A percentile compares a stretch with the other conserved stretches of the same genome.
Conservation (phyloP, 1,140 invertebrate genomes). For the Megalopta genalis region DNA sequence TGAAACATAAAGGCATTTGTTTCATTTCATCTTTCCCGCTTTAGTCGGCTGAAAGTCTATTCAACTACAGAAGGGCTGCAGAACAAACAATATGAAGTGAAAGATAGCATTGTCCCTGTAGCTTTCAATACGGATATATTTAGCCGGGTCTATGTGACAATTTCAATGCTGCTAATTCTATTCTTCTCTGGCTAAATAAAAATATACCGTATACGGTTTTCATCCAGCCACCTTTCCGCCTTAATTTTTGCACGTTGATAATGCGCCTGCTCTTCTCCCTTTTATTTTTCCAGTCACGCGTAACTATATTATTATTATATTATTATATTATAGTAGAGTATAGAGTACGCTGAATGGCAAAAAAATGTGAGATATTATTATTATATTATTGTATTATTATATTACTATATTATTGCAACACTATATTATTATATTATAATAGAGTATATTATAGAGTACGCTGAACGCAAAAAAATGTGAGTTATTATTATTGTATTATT, state of each 20-base stretch:
- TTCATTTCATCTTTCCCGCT: slow-evolving; percentile 58
- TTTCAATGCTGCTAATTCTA: slow-evolving; percentile 52
- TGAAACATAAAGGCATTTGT: slow-evolving; percentile 82
- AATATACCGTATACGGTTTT: neutral
- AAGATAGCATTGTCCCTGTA: slow-evolving; percentile 49
- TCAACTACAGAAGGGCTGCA: slow-evolving; percentile 45
- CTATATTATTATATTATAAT: too few relatives aligned
- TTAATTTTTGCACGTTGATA: neutral
- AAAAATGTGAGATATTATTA: too few relatives aligned
- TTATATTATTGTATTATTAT: too few relatives aligned
- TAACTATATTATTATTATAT: neutral
- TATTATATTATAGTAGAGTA: too few relatives aligned
- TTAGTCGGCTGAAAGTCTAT: slow-evolving; percentile 58
- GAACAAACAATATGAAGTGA: slow-evolving; percentile 37
- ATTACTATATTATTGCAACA: too few relatives aligned
- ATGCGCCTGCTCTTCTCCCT: neutral
- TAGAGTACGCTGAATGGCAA: too few relatives aligned
- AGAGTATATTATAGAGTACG: too few relatives aligned
- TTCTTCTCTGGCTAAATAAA: slow-evolving; percentile 32
- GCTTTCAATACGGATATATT: slow-evolving; percentile 34
- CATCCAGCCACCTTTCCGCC: neutral
- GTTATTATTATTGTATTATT: neutral
- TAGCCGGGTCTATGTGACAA: slow-evolving; percentile 32
- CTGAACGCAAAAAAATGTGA: too few relatives aligned
- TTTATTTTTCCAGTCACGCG: neutral